These are phyloP conservation scores for Aromia moschata DNA, from an alignment of 2,888 invertebrate species.

Conservation along the genomic window DNA sequence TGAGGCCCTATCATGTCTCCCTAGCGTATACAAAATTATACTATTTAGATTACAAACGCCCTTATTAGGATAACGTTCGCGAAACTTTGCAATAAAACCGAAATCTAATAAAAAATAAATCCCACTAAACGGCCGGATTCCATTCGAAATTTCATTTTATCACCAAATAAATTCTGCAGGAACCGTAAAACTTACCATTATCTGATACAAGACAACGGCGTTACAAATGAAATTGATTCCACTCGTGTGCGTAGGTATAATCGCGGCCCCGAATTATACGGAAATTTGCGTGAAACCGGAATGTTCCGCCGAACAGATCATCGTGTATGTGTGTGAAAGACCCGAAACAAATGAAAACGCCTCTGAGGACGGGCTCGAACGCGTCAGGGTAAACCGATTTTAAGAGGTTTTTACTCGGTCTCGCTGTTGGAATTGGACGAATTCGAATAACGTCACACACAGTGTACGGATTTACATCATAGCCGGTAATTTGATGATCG, in stretches of 20 bases:
- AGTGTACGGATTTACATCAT: too few species aligned
- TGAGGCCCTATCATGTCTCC: too few species aligned
- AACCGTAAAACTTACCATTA: conserved; percentile 10
- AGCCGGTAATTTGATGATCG: conserved; percentile 10
- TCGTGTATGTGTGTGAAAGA: conserved; percentile 6
- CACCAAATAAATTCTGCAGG: background rate
- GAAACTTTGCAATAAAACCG: background rate
- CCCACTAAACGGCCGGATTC: conserved; percentile 3
- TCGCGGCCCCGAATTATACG: conserved; percentile 1
- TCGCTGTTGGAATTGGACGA: too few species aligned
- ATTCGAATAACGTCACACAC: too few species aligned
- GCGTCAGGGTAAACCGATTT: conserved; percentile 18
- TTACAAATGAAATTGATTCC: conserved; percentile 17
- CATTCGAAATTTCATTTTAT: conserved; percentile 4
- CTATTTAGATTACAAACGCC: conserved; percentile 1
- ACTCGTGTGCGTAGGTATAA: conserved; percentile 7
- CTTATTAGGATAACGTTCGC: background rate
- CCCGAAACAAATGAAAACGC: conserved; percentile 14
- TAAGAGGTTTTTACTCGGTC: conserved; percentile 8
- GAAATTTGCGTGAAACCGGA: background rate
- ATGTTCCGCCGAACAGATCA: conserved; percentile 1
- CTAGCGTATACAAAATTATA: too few species aligned
- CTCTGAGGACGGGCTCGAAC: conserved; percentile 12
- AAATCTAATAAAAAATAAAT: conserved; percentile 13
- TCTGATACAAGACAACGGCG: conserved; percentile 13